These are phyloP conservation scores for Narcine bancroftii DNA, from an alignment of 2,113 vertebrate species.

Conservation along the genomic window DNA sequence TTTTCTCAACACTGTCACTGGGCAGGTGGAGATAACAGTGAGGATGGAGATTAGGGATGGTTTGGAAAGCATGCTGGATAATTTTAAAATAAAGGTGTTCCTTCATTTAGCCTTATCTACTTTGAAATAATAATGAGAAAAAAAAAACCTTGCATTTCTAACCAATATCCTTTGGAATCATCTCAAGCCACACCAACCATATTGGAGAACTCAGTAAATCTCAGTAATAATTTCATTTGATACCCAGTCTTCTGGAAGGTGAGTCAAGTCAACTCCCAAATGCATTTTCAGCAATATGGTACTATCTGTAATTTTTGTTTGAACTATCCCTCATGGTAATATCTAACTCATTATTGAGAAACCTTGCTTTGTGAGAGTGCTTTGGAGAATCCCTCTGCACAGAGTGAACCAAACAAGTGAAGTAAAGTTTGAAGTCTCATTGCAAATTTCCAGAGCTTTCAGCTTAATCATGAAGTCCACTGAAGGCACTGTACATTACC, in stretches of 20 bases:
- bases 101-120: no score
- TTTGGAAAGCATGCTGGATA: no score
- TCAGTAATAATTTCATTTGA: neutral
- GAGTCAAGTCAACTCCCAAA: neutral
- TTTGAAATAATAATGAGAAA: neutral
- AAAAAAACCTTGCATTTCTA: neutral
- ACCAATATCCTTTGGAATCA: neutral
- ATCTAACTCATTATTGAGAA: neutral
- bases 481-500: neutral
- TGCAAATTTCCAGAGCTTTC: neutral
- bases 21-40: no score
- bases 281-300: neutral
- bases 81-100: no score
- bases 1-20: no score
- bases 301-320: neutral
- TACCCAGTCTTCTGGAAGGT: neutral
- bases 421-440: neutral
- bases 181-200: neutral
- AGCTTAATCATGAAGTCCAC: neutral
- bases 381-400: neutral
- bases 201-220: neutral
- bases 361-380: neutral
- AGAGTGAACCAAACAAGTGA: neutral
- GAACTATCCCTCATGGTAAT: neutral
- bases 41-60: no score